phyloP scores from a whole-genome alignment of 2,888 invertebrate species.

The Lucinisca nassula region DNA sequence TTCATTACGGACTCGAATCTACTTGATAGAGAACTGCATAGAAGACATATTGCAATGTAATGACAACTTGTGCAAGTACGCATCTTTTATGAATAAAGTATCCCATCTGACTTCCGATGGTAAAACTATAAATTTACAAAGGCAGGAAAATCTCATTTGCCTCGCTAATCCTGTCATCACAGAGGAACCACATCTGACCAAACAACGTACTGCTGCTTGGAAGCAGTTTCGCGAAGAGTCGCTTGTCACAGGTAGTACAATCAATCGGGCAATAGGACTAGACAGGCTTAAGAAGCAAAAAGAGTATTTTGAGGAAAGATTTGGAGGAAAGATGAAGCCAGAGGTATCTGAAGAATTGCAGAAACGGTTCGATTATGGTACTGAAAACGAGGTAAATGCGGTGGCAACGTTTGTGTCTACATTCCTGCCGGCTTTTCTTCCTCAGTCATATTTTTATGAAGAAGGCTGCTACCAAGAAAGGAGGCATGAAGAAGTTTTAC shows the following conservation, averaged over 20 bases:
- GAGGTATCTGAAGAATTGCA: slow-evolving; percentile 26
- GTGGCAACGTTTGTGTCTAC: slow-evolving; percentile 37
- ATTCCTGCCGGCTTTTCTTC: slow-evolving; percentile 25
- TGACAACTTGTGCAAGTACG: slow-evolving; percentile 31
- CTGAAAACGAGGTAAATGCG: slow-evolving; percentile 40
- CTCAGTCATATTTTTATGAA: slow-evolving; percentile 8
- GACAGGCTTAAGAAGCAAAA: slow-evolving; percentile 44
- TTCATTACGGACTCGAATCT: slow-evolving; percentile 32
- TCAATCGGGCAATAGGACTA: slow-evolving; percentile 41
- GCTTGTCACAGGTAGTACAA: slow-evolving; percentile 38
- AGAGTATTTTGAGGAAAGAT: not conserved
- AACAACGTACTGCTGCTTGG: slow-evolving; percentile 22
- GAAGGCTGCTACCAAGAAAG: slow-evolving; percentile 33
- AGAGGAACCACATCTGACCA: not conserved
- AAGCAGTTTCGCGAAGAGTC: not conserved
- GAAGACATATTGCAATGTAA: slow-evolving; percentile 25
- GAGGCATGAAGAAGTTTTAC: not conserved
- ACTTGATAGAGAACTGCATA: slow-evolving; percentile 44
- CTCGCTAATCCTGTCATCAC: not conserved
- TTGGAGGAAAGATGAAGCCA: not conserved
- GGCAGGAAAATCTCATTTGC: not conserved
- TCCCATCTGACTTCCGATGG: not conserved
- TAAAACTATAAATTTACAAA: not conserved
- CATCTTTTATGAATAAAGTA: not conserved
- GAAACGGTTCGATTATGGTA: slow-evolving; percentile 23